Percentiles rank a stretch among this genome's conserved stretches.
Conservation (phyloP, 2,888 invertebrate genomes). For the Oligia fasciuncula region DNA sequence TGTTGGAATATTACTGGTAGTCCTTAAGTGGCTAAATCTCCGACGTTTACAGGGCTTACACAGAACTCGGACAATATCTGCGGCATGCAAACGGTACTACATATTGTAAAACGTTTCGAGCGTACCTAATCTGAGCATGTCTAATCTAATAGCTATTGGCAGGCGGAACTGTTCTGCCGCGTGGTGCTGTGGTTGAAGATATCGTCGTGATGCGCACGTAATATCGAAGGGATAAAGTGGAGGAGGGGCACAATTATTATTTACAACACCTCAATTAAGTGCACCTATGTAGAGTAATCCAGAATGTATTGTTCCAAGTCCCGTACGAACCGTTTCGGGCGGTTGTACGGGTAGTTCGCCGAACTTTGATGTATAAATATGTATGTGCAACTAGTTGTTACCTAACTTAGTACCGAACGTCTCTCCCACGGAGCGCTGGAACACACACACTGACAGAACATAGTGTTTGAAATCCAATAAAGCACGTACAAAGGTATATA, state of each 20-base stretch:
- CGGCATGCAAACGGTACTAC: slow-evolving; percentile 51
- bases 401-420: slow-evolving; percentile 36
- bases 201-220: slow-evolving; percentile 47
- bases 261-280: slow-evolving; percentile 42
- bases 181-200: slow-evolving; percentile 40
- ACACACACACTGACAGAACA: slow-evolving; percentile 5
- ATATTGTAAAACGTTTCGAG: slow-evolving; percentile 52
- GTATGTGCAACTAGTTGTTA: slow-evolving; percentile 58
- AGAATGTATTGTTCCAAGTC: slow-evolving; percentile 39
- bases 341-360: slow-evolving; percentile 22
- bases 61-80: slow-evolving; percentile 25
- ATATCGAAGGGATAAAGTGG: slow-evolving; percentile 35
- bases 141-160: slow-evolving; percentile 60
- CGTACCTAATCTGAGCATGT: slow-evolving; percentile 58
- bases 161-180: slow-evolving; percentile 18
- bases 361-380: slow-evolving; percentile 58
- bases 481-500: slow-evolving; percentile 49
- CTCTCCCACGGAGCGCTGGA: slow-evolving; percentile 7
- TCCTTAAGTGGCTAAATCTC: slow-evolving; percentile 39
- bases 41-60: slow-evolving; percentile 34
- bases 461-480: slow-evolving; percentile 49
- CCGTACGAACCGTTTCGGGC: slow-evolving; percentile 39
- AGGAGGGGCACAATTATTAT: slow-evolving; percentile 43
- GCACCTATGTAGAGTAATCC: slow-evolving; percentile 18
- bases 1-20: slow-evolving; percentile 38